phyloP scores from a whole-genome alignment of 2,888 invertebrate species.

The Auanema sp. region DNA sequence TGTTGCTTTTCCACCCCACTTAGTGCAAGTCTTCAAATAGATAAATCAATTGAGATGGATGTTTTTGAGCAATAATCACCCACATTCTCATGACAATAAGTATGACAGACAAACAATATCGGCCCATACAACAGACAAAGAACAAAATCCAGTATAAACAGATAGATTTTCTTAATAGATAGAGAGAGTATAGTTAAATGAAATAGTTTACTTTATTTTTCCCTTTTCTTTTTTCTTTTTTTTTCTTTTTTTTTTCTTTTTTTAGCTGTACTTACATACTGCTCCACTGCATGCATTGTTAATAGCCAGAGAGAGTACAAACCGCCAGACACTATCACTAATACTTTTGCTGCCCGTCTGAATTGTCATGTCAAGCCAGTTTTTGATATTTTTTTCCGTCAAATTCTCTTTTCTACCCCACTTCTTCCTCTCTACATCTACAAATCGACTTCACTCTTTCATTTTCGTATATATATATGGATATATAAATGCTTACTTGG shows the following conservation, averaged over 20 bases:
- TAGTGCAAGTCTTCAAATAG: conserved; percentile 36
- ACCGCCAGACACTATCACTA: conserved; percentile 24
- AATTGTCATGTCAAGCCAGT: not conserved
- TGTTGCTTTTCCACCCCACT: conserved; percentile 30
- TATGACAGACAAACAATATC: conserved; percentile 38
- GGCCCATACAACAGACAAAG: conserved; percentile 39
- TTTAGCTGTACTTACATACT: conserved; percentile 22
- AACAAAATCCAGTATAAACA: conserved; percentile 25
- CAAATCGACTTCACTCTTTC: not conserved
- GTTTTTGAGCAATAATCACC: not conserved
- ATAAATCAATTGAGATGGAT: not conserved
- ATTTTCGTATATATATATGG: not conserved
- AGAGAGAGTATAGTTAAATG: not conserved
- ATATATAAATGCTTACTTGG: conserved; percentile 22
- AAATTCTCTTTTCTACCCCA: not conserved
- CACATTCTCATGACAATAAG: conserved; percentile 42
- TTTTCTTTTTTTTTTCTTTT: not conserved
- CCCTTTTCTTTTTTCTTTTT: not conserved
- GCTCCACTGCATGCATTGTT: conserved; percentile 33
- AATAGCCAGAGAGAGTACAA: conserved; percentile 35
- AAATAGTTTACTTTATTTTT: not conserved
- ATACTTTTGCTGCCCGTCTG: conserved; percentile 18
- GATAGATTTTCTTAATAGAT: conserved; percentile 28
- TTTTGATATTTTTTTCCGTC: not conserved
- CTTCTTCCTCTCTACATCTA: conserved; percentile 2